A percentile compares a stretch with the other conserved stretches of the same genome.
Evolutionary conservation across 2,113 vertebrate genomes (phyloP).

Genomic region (Pterocles burchelli): DNA sequence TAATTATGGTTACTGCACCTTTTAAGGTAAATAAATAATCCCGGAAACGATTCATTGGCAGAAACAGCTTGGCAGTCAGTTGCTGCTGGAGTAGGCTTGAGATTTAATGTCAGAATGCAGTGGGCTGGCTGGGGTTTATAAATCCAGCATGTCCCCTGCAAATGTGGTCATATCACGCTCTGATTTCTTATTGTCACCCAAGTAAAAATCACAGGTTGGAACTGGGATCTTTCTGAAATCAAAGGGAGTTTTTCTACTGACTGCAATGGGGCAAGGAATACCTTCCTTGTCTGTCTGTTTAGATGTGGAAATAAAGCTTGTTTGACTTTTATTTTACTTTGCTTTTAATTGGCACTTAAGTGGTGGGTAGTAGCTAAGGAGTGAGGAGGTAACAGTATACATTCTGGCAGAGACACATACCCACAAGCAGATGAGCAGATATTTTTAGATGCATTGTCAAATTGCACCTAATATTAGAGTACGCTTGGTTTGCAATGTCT

Average conservation of each 20-base stretch:
- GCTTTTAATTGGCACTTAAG: not conserved
- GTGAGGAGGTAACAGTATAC: not conserved
- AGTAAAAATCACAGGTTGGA: not conserved
- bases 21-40: not conserved
- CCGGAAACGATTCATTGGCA: not conserved
- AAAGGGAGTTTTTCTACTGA: not conserved
- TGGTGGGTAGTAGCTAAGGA: not conserved
- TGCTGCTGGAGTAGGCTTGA: constrained; percentile 13
- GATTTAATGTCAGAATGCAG: not conserved
- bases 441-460: constrained; percentile 46
- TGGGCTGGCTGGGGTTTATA: not conserved
- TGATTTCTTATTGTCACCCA: not conserved
- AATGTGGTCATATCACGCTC: not conserved
- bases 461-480: not conserved
- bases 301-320: not conserved
- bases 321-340: not conserved
- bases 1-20: not conserved
- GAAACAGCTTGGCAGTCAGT: not conserved
- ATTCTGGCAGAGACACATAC: not conserved
- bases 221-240: not conserved
- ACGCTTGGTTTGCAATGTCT: not conserved
- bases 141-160: not conserved
- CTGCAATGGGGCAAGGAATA: not conserved
- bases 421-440: not conserved
- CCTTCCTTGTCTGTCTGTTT: not conserved